Conservation (phyloP, 2,797 vertebrate genomes). For the Sebastes vulpes region DNA sequence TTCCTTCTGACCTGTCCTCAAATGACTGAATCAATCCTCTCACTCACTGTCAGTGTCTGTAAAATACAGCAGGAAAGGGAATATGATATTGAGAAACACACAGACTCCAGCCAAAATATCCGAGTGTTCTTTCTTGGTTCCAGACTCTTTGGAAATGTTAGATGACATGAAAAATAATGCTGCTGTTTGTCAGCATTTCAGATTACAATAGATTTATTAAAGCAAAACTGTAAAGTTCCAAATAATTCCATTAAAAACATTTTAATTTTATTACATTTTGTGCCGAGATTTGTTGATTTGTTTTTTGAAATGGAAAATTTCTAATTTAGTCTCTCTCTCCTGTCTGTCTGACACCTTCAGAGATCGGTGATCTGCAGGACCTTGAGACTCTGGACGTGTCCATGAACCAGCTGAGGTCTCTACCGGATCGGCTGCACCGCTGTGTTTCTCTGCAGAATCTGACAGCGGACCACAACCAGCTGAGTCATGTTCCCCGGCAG, state of each 20-base stretch:
- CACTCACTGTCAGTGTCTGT: neutral
- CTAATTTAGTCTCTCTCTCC: neutral
- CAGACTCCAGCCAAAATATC: neutral
- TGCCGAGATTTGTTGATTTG: too few species aligned
- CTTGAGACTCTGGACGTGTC: conserved; percentile 96
- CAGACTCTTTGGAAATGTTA: neutral
- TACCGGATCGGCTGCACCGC: conserved; percentile 92
- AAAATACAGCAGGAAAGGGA: neutral
- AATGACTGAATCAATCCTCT: neutral
- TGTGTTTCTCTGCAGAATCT: conserved; percentile 95
- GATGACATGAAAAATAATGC: neutral
- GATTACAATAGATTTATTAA: neutral
- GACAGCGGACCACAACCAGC: conserved; percentile 92
- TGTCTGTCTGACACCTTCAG: conserved; percentile 77
- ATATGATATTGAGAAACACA: neutral
- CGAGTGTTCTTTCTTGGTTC: neutral
- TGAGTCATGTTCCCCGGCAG: conserved; percentile 92
- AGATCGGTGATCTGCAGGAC: conserved; percentile 94
- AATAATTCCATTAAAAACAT: neutral
- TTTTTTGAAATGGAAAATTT: neutral
- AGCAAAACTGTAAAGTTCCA: neutral
- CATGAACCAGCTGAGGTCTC: conserved; percentile 90
- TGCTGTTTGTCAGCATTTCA: neutral
- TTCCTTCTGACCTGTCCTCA: neutral
- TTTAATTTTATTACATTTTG: too few species aligned